Evolutionary conservation across 2,797 vertebrate species (phyloP).

Genomic region (Mus spretus): DNA sequence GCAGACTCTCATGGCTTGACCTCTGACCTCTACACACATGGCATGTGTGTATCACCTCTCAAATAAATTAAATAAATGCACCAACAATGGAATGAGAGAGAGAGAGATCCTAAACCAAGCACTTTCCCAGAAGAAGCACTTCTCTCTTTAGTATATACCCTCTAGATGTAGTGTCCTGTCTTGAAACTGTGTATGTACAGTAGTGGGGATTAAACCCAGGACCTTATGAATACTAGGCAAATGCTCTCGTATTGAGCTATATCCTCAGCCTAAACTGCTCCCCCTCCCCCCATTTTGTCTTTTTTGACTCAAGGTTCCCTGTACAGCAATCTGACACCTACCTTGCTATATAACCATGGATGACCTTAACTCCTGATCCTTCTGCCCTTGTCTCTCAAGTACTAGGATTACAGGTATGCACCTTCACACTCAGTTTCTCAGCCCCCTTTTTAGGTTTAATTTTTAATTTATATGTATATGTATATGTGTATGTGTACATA

Average conservation of each 20-base stretch:
- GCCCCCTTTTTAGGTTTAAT: background rate
- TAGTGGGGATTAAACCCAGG: background rate
- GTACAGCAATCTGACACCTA: background rate
- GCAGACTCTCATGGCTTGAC: background rate
- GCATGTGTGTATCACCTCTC: background rate
- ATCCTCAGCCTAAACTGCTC: background rate
- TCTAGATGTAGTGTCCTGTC: constrained; percentile 2
- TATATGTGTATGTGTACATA: background rate
- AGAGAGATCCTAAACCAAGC: background rate
- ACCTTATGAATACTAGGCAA: background rate
- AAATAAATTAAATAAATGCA: constrained; percentile 6
- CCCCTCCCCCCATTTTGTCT: background rate
- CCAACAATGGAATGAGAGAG: background rate
- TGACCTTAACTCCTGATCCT: background rate
- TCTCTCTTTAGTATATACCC: background rate
- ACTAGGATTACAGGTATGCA: background rate
- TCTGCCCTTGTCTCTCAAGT: background rate
- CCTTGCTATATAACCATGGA: background rate
- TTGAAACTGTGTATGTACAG: constrained; percentile 12
- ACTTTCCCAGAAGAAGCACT: background rate
- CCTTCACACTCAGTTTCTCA: background rate
- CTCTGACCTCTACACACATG: background rate
- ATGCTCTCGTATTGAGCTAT: background rate
- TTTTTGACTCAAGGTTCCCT: background rate
- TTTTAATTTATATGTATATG: background rate